phyloP scores from a whole-genome alignment of 1,140 invertebrate genomes.

The Drosophila chauvacae region DNA sequence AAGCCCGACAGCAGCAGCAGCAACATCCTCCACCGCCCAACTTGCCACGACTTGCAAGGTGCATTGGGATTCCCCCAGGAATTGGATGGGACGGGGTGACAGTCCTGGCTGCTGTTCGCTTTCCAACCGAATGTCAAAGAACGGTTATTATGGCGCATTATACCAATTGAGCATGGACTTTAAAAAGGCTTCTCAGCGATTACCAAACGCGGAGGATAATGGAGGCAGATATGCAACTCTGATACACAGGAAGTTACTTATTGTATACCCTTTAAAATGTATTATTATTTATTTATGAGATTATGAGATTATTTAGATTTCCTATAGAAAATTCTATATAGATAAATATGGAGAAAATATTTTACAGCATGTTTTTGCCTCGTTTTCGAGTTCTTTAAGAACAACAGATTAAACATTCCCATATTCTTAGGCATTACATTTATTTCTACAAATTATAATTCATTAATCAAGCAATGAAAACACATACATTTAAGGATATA shows the following conservation, averaged over 20 bases:
- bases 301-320: no score
- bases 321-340: no score
- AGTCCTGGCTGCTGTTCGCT: slow-evolving; percentile 29
- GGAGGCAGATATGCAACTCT: slow-evolving; percentile 11
- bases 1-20: slow-evolving; percentile 55
- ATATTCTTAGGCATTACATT: no score
- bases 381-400: no score
- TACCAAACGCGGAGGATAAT: slow-evolving; percentile 58
- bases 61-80: slow-evolving; percentile 12
- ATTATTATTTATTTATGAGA: neutral
- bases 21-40: neutral
- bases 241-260: neutral
- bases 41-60: slow-evolving; percentile 19
- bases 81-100: slow-evolving; percentile 26
- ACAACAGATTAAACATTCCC: no score
- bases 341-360: no score
- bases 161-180: slow-evolving; percentile 52
- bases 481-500: no score
- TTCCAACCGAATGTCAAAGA: slow-evolving; percentile 37
- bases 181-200: slow-evolving; percentile 51
- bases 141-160: slow-evolving; percentile 61
- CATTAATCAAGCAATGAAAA: no score
- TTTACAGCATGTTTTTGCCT: no score
- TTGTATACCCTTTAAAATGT: neutral
- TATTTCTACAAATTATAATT: no score